These are phyloP conservation scores for Forbesichthys papilliferus DNA, from an alignment of 2,113 vertebrate genomes.

Conservation along the genomic window DNA sequence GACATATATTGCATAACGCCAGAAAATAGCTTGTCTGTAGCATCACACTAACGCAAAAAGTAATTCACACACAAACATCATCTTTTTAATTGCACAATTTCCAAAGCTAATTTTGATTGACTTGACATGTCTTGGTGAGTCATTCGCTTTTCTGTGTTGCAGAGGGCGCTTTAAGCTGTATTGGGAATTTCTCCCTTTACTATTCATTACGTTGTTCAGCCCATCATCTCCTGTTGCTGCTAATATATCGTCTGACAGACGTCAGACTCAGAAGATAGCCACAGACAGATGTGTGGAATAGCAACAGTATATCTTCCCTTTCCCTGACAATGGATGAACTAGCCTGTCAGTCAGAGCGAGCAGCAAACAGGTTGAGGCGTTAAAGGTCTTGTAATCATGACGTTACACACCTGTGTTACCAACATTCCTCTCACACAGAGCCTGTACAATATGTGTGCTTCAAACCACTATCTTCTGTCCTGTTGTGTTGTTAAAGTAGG, in stretches of 20 bases:
- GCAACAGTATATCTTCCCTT: slow-evolving; percentile 26
- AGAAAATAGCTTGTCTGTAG: neutral
- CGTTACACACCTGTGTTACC: neutral
- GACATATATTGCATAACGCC: neutral
- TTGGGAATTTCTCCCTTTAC: slow-evolving; percentile 30
- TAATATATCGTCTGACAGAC: slow-evolving; percentile 52
- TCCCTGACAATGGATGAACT: slow-evolving; percentile 40
- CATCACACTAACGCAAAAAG: neutral
- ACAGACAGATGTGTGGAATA: slow-evolving; percentile 47
- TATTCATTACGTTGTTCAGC: slow-evolving; percentile 46
- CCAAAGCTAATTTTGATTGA: no score
- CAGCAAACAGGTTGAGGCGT: slow-evolving; percentile 14
- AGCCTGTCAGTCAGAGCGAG: slow-evolving; percentile 42
- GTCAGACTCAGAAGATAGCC: slow-evolving; percentile 15
- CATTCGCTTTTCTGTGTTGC: slow-evolving; percentile 12
- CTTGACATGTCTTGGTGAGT: no score
- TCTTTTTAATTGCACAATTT: no score
- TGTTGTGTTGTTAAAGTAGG: slow-evolving; percentile 4
- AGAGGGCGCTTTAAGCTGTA: slow-evolving; percentile 28
- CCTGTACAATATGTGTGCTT: neutral
- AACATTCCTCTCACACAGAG: slow-evolving; percentile 8
- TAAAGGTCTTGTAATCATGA: slow-evolving; percentile 17
- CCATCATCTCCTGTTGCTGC: slow-evolving; percentile 42
- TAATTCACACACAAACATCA: no score
- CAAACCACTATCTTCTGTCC: neutral